Base-by-base conservation (phyloP, 2,113 vertebrate species). In the Hemiscyllium ocellatum region DNA sequence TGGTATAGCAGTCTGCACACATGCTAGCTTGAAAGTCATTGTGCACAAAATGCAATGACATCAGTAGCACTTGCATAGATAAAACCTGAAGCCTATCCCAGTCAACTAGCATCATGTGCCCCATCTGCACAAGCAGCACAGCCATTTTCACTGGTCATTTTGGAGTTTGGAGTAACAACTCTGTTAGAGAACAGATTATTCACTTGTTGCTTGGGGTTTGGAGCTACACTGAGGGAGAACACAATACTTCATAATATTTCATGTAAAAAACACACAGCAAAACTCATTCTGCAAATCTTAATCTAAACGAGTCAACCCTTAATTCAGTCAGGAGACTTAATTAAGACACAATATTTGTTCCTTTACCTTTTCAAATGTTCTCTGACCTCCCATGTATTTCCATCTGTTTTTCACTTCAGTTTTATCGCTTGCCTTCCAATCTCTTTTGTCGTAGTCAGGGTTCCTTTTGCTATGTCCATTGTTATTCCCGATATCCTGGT, bases 401-500 rank as follows among this genome's bases (percentile, higher is more conserved):
- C 61, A n/a, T 68, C 68, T 70, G n/a, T 69, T 94, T 94, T 94
- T 94, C 3, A 94, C 20, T 94, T 42, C 22, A 50, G 24, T 12
- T 69, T 37, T 94, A 68, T 47, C 33, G n/a, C 24, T 47, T 70
- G 42, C 93, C 93, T 70, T 94, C n/a, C 68, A 94, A 26, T 24
- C 66, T 4, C 8, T 15, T 29, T 29, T 26, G 1, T 26, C 66
- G 47, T 66, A 91, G 19, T 61, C 52, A 65, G 91, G 37, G 22
- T 47, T 70, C 22, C 66, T 72, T 94, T 42, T 26, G 37, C 24
- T 47, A 70, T 10, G 2, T 47, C 68, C 68, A 95, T 95, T 95
- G 37, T 70, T 95, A 50, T 19, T 61, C 94, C 68, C 94, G 42
- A 72, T 69, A 94, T 95, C 65, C 94, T 72, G 94, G 68, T 72